Evolutionary conservation across 2,888 invertebrate species (phyloP), one percentile per base, ranked within the genome.

Genomic region (Parelbella ahira): DNA sequence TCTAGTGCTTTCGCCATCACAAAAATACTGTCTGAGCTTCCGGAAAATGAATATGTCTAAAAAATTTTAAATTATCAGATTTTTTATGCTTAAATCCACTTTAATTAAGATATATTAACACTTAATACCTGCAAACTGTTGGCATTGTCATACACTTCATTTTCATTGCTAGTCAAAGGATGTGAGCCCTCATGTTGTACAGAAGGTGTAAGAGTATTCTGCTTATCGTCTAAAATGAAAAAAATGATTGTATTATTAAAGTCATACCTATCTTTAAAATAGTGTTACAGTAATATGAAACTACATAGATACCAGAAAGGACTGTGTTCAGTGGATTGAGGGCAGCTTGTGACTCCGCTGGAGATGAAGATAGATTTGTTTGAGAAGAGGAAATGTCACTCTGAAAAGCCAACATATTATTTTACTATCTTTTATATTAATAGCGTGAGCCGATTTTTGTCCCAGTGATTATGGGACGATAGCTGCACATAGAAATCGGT

Each of bases 91-190:
- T n/a, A n/a, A n/a, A n/a, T n/a, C n/a, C n/a, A n/a, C n/a, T n/a
- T n/a, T n/a, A n/a, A n/a, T n/a, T n/a, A n/a, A n/a, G n/a, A n/a
- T n/a, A n/a, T n/a, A n/a, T n/a, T n/a, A n/a, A n/a, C n/a, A n/a
- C n/a, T n/a, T n/a, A n/a, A n/a, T 58, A 87, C 88, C 77, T 87
- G 87, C 46, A 88, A 70, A 51, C 90, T 74, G 69, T 90, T 67
- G 65, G 90, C 82, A 82, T 90, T 59, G 69, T 90, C 70, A 83
- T 90, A 79, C 57, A 88, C 46, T 64, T 84, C 81, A 59, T 69
- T 92, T 55, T 90, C 91, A 54, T 91, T 89, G 21, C 93, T 91
- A 68, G 94, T 95, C 10, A 95, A 79, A 1, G 95, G 95, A 81
- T 95, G 95, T 46, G 91, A 44, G 15, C 62, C 56, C 50, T 86